Evolutionary conservation across 1,140 invertebrate species (phyloP), one percentile per base, ranked within the genome.

Genomic region (Mizuhopecten yessoensis): DNA sequence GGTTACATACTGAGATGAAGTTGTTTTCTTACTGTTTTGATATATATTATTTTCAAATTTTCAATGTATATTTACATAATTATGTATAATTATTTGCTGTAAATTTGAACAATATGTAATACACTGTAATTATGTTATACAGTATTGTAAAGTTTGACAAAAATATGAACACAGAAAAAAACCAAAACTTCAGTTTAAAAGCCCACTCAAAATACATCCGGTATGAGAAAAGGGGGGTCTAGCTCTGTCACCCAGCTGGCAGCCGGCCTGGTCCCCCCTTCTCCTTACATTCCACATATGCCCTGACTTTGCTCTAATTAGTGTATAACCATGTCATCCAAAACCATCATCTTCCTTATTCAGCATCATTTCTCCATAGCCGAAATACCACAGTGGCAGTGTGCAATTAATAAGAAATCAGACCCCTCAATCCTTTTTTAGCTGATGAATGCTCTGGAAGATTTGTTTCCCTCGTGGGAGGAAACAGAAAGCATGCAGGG

Each of bases 301-400:
- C 57, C 57, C 57, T 75, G 29, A 75, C 57, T 75, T 75, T 75
- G 17, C 57, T n/a, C 57, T 29, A 75, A 75, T 75, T 75, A 75
- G 57, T 29, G 0, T 13, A n/a, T 75, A n/a, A 75, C 57, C 57
- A 75, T 75, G 57, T 75, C 57, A 75, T 29, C 57, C 29, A 29
- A 75, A 75, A 75, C 57, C 57, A n/a, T 29, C 23, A 75, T n/a
- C 17, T 75, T 75, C 57, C 57, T 75, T 75, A 75, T n/a, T 75
- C 57, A 75, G 57, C 57, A 75, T 75, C 57, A 75, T 7, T 75
- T 29, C 23, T n/a, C n/a, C 23, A 29, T 75, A 75, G n/a, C 11
- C 29, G n/a, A n/a, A 75, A 75, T 75, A 75, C 57, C 57, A 29
- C 23, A 29, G 57, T 75, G 57, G 57, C 57, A 75, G 23, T n/a